Evolutionary conservation across 2,888 invertebrate genomes (phyloP).

Genomic region (Podabrus alpinus): DNA sequence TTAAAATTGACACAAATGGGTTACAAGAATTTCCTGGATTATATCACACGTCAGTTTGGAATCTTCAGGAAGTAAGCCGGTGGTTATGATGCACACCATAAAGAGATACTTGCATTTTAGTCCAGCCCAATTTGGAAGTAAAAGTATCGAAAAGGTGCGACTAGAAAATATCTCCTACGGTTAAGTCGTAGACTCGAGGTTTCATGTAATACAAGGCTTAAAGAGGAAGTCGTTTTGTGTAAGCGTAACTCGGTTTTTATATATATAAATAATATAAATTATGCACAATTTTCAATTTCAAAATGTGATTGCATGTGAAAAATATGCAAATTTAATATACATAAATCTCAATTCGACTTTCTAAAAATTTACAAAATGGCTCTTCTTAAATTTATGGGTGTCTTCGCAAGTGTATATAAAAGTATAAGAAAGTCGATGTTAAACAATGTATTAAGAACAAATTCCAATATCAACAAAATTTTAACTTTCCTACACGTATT

Average conservation of each 20-base stretch:
- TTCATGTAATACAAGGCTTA: no score
- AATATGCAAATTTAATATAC: not conserved
- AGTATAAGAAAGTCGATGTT: not conserved
- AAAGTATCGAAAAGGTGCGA: not conserved
- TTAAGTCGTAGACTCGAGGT: not conserved
- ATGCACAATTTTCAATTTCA: not conserved
- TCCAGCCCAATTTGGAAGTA: not conserved
- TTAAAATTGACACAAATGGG: not conserved
- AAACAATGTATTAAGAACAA: constrained; percentile 5
- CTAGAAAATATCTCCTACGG: not conserved
- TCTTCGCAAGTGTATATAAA: not conserved
- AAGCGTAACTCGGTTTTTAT: not conserved
- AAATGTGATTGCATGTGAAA: not conserved
- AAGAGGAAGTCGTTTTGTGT: not conserved
- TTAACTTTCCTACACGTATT: constrained; percentile 2
- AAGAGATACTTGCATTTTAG: not conserved
- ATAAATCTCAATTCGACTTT: not conserved
- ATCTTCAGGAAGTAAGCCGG: not conserved
- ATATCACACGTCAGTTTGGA: not conserved
- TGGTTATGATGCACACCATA: not conserved
- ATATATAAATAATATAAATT: not conserved
- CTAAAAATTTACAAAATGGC: not conserved
- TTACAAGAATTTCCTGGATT: not conserved
- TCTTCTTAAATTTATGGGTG: not conserved
- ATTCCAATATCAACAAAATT: not conserved